Percentiles rank a stretch among this genome's conserved stretches.
Evolutionary conservation across 1,140 invertebrate genomes (phyloP).

Genomic region (Vollenhovia emeryi): DNA sequence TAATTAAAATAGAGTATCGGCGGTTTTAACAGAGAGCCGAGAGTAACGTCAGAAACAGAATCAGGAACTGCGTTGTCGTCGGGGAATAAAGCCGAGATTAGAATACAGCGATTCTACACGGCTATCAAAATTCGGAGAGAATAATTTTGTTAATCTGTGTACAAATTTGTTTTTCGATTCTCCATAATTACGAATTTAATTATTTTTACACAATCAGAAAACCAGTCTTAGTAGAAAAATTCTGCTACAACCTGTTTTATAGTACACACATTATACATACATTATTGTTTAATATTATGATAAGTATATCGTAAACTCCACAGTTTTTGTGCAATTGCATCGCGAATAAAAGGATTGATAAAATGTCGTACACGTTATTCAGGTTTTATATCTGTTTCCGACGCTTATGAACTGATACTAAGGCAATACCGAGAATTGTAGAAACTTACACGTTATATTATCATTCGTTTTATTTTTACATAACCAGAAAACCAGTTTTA

Average conservation of each 20-base stretch:
- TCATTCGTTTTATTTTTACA: background rate
- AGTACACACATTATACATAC: background rate
- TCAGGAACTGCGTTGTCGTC: background rate
- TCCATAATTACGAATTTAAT: background rate
- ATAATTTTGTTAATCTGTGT: background rate
- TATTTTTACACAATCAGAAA: background rate
- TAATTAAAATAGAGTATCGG: conserved; percentile 15
- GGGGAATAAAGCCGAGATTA: background rate
- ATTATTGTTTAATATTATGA: background rate
- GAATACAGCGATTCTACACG: background rate
- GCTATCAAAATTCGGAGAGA: background rate
- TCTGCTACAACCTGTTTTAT: background rate
- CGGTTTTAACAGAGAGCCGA: background rate
- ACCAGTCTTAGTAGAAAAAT: background rate
- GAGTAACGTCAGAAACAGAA: background rate
- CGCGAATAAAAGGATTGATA: background rate
- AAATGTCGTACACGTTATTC: background rate
- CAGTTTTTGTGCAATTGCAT: background rate
- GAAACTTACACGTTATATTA: background rate
- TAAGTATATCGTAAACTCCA: background rate
- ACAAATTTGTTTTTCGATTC: background rate
- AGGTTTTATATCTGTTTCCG: too few species aligned
- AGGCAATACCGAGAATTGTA: background rate
- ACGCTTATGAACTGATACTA: background rate
- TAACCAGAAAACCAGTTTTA: background rate